These are phyloP conservation scores for Hydrozoanthus tunicans DNA, from an alignment of 64 coral and sea anemone species.

Conservation along the genomic window DNA sequence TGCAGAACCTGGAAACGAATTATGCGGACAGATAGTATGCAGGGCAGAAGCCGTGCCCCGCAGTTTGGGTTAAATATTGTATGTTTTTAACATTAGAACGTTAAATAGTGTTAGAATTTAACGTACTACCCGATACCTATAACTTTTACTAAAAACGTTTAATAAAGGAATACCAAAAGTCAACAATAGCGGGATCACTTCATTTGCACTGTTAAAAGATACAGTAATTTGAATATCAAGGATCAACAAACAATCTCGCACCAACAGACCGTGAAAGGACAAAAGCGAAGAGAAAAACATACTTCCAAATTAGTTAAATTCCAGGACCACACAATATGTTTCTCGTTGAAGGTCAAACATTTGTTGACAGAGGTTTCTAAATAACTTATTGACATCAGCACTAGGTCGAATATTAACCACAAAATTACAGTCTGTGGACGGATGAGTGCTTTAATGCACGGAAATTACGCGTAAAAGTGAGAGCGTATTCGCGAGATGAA, in stretches of 20 bases:
- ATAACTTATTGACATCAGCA: background rate
- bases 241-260: background rate
- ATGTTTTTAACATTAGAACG: no score
- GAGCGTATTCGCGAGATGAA: background rate
- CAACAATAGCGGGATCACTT: background rate
- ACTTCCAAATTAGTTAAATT: background rate
- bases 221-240: background rate
- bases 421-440: background rate
- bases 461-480: background rate
- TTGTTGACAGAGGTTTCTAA: conserved; percentile 23
- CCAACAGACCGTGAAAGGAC: background rate
- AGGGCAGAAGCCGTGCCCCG: no score
- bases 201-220: background rate
- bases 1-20: background rate
- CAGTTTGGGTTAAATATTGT: no score
- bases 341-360: background rate
- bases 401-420: conserved; percentile 37
- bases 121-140: no score
- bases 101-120: no score
- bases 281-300: background rate
- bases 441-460: background rate
- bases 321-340: background rate
- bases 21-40: no score
- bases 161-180: background rate
- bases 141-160: no score